These are phyloP conservation scores for Automeris io DNA, from an alignment of 2,888 invertebrate genomes.

Conservation along the genomic window DNA sequence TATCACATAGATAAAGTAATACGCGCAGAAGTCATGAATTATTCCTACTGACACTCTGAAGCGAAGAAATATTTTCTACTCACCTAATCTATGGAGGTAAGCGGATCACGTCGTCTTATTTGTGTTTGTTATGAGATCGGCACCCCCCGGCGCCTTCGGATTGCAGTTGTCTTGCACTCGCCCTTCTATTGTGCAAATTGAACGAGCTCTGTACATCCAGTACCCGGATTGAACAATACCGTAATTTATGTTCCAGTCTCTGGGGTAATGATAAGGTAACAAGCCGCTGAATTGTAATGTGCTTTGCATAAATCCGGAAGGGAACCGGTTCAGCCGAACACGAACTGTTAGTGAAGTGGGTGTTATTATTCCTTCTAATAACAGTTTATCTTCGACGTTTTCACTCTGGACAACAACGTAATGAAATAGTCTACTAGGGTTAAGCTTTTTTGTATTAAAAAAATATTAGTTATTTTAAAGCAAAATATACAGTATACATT, in stretches of 20 bases:
- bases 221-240: constrained; percentile 37
- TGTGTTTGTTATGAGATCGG: constrained; percentile 71
- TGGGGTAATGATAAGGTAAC: constrained; percentile 51
- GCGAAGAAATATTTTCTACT: constrained; percentile 50
- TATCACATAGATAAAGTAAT: constrained; percentile 56
- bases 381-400: background rate
- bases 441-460: too few species aligned
- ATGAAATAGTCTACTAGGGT: background rate
- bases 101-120: constrained; percentile 75
- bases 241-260: constrained; percentile 44
- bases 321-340: constrained; percentile 17
- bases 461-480: too few species aligned
- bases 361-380: background rate
- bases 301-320: constrained; percentile 34
- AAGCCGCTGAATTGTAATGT: constrained; percentile 43
- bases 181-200: constrained; percentile 46
- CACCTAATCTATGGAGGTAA: constrained; percentile 66
- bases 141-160: constrained; percentile 49
- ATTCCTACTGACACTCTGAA: constrained; percentile 30
- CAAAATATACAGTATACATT: too few species aligned
- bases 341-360: background rate
- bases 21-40: constrained; percentile 49
- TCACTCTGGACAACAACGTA: background rate
- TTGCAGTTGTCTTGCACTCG: constrained; percentile 38
- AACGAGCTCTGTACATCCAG: constrained; percentile 23